Evolutionary conservation across 2,797 vertebrate genomes (phyloP), one percentile per base, ranked within the genome.

Genomic region (Gastrophryne carolinensis): DNA sequence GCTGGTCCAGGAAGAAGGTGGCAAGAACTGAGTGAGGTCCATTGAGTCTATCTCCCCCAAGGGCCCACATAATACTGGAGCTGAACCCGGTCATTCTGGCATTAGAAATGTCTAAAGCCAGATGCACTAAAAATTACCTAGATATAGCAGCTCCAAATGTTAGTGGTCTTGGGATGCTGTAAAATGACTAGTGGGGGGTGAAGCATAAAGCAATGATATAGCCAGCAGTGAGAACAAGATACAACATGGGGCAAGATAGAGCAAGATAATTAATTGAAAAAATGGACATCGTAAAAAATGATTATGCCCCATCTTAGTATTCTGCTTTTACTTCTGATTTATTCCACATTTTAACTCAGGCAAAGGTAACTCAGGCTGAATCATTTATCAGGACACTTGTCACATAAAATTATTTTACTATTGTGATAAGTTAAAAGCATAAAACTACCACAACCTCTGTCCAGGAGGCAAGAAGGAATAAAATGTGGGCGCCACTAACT

Each of bases 391-490:
- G 30, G 44, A 76, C 57, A 76, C 65, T 57, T 76, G 73, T 69
- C 73, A 76, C 47, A 62, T 63, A 70, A 30, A 76, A 76, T 70
- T 34, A 70, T 75, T 75, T 69, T 75, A 68, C 24, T 53, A 73
- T 73, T 65, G 50, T 15, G 50, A 73, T 65, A 63, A 75, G 57
- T 62, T 50, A 72, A 47, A 63, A 64, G 34, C 60, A 64, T 53
- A 76, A 62, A 63, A 61, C 65, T 75, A 62, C 26, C 66, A 54
- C 54, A 69, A 52, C 23, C 56, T 68, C 41, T 62, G 54, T 67
- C 73, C 73, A 68, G 73, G 68, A 50, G 73, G 73, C 54, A 68
- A 61, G 23, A 12, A 19, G 30, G 54, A 66, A 58, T 61, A 68
- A 75, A 61, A 67, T 61, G 54, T 54, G 56, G 63, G 27, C 62